Conservation (phyloP, 2,888 invertebrate genomes). For the Drepanosiphum platanoidis region DNA sequence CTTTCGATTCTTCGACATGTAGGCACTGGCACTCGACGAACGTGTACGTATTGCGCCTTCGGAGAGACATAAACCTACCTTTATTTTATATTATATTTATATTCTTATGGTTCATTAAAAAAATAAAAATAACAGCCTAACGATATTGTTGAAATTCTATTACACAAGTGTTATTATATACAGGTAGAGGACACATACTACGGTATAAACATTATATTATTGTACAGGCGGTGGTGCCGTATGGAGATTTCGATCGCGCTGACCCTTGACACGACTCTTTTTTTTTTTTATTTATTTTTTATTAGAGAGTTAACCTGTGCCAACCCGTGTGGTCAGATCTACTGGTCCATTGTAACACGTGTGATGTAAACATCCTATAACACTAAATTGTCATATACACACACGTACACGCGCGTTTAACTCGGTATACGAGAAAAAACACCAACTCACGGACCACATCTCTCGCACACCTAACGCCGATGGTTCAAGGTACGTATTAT, state of each 20-base stretch:
- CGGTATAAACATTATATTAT: too few relatives aligned
- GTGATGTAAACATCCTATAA: conserved; percentile 39
- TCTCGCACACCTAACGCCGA: not conserved
- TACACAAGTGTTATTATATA: conserved; percentile 30
- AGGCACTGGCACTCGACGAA: not conserved
- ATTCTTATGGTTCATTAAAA: conserved; percentile 32
- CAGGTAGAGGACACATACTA: too few relatives aligned
- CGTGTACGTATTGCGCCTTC: too few relatives aligned
- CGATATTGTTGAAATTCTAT: conserved; percentile 49
- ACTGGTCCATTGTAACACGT: conserved; percentile 26
- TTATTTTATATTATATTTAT: conserved; percentile 35
- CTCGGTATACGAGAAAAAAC: conserved; percentile 5
- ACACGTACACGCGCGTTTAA: too few relatives aligned
- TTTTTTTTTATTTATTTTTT: conserved; percentile 22
- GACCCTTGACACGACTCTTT: conserved; percentile 36
- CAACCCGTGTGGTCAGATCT: conserved; percentile 41
- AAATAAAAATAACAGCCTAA: conserved; percentile 24
- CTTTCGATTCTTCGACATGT: conserved; percentile 36
- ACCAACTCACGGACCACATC: conserved; percentile 41
- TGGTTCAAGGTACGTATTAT: not conserved
- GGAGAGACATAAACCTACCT: conserved; percentile 36
- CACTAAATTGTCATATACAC: conserved; percentile 50
- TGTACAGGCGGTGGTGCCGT: not conserved
- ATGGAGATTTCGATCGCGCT: conserved; percentile 48
- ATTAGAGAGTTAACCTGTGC: conserved; percentile 52